phyloP scores from a whole-genome alignment of 2,113 vertebrate species.

The Mesitornis unicolor region DNA sequence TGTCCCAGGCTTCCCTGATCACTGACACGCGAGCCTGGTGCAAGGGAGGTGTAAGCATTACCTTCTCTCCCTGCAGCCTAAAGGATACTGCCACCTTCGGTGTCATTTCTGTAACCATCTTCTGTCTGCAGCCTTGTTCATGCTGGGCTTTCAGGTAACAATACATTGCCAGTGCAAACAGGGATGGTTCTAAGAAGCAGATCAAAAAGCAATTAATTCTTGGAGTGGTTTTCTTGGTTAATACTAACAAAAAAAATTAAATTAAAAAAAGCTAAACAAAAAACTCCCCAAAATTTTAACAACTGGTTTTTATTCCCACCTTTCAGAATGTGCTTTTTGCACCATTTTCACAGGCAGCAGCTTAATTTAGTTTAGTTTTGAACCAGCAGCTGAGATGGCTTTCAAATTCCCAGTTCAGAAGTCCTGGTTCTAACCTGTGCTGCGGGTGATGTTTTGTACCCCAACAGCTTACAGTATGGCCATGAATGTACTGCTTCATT shows the following conservation, averaged over 20 bases:
- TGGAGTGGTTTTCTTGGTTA: background rate
- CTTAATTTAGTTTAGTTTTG: background rate
- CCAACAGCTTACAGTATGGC: background rate
- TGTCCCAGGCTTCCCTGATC: conserved; percentile 37
- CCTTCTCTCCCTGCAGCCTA: background rate
- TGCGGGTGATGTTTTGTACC: background rate
- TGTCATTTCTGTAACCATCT: background rate
- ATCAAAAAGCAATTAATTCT: background rate
- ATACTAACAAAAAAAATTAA: background rate
- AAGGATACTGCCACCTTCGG: conserved; percentile 31
- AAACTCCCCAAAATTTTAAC: background rate
- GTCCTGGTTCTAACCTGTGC: background rate
- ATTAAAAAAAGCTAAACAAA: background rate
- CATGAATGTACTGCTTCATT: background rate
- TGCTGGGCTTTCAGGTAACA: background rate
- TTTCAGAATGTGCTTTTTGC: background rate
- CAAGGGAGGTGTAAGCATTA: conserved; percentile 28
- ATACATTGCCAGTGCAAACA: background rate
- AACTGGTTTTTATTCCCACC: background rate
- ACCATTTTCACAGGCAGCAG: background rate
- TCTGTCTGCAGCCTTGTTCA: background rate
- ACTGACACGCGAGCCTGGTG: background rate
- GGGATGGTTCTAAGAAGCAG: background rate
- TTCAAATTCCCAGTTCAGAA: background rate
- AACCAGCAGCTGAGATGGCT: background rate